Evolutionary conservation across 1,140 invertebrate genomes (phyloP).

Genomic region (Ectropis grisescens): DNA sequence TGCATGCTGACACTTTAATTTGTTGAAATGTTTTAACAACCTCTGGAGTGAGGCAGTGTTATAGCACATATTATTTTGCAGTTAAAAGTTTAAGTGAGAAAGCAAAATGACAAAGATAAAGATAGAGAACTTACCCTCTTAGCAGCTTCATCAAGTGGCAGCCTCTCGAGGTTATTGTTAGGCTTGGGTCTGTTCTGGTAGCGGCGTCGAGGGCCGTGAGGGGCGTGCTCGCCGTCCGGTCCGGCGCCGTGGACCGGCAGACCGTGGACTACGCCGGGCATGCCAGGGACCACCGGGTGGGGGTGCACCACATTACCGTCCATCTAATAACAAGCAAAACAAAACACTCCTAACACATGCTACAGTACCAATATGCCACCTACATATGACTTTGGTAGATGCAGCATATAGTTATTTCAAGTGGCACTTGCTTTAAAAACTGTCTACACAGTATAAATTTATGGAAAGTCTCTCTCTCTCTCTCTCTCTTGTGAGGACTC

Average conservation of each 20-base stretch:
- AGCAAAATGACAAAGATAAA: too few species aligned
- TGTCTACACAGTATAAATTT: too few species aligned
- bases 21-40: too few species aligned
- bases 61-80: too few species aligned
- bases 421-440: too few species aligned
- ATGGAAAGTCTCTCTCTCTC: too few species aligned
- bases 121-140: slow-evolving; percentile 47
- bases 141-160: slow-evolving; percentile 63
- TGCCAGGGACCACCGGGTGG: slow-evolving; percentile 39
- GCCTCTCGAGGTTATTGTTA: slow-evolving; percentile 39
- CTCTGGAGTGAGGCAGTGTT: too few species aligned
- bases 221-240: slow-evolving; percentile 49
- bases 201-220: slow-evolving; percentile 43
- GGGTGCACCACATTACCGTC: slow-evolving; percentile 53
- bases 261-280: slow-evolving; percentile 30
- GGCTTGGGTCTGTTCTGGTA: slow-evolving; percentile 51
- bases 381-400: too few species aligned
- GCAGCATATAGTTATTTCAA: too few species aligned
- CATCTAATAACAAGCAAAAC: slow-evolving; percentile 47
- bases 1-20: too few species aligned
- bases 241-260: slow-evolving; percentile 50
- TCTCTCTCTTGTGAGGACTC: too few species aligned
- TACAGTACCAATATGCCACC: neutral
- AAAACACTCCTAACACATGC: slow-evolving; percentile 1
- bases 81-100: too few species aligned